Conservation (phyloP, 2,797 vertebrate species). For the Anguilla obscura region DNA sequence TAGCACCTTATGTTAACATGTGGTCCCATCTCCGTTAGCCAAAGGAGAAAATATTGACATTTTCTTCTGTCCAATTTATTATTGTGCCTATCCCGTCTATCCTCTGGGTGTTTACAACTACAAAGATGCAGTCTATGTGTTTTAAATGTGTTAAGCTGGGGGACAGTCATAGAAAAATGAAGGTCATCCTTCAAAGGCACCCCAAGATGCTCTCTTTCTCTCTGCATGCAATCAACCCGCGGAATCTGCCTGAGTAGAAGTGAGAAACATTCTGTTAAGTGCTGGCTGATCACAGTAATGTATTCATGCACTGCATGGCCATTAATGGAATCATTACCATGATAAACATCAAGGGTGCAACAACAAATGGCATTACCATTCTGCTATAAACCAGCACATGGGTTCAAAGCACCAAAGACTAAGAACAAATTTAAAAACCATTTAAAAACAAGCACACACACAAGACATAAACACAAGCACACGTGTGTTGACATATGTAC, state of each 20-base stretch:
- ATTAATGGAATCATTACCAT: constrained; percentile 31
- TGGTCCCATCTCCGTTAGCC: neutral
- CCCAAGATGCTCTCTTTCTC: neutral
- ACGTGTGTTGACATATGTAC: neutral
- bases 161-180: neutral
- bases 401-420: constrained; percentile 11
- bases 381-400: neutral
- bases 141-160: neutral
- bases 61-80: neutral
- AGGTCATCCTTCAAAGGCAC: constrained; percentile 1
- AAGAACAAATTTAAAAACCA: neutral
- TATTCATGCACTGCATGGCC: constrained; percentile 3
- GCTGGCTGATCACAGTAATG: constrained; percentile 22
- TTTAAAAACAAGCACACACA: neutral
- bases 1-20: neutral
- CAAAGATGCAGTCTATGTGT: neutral
- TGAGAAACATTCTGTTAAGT: constrained; percentile 4
- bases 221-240: neutral
- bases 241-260: neutral
- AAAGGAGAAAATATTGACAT: neutral
- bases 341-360: constrained; percentile 12
- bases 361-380: constrained; percentile 26
- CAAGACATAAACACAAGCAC: neutral
- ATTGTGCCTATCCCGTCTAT: neutral
- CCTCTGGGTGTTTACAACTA: neutral